These are phyloP conservation scores for Zele albiditarsus DNA, from an alignment of 2,888 invertebrate species.

Conservation along the genomic window DNA sequence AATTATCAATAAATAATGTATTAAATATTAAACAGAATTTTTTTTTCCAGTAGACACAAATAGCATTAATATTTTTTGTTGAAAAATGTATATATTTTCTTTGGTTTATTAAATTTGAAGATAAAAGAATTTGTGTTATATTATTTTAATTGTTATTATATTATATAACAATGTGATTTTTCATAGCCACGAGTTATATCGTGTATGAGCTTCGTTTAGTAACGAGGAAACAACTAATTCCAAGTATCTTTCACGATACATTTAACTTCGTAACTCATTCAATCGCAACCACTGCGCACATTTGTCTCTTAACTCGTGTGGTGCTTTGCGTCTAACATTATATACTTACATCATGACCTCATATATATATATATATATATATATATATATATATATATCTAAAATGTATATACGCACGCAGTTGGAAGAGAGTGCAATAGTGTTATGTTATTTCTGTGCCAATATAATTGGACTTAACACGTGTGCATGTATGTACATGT, in stretches of 20 bases:
- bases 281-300: constrained; percentile 62
- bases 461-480: constrained; percentile 41
- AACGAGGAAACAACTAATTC: constrained; percentile 68
- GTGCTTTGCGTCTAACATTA: background rate
- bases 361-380: constrained; percentile 6
- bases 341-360: background rate
- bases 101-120: background rate
- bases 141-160: background rate
- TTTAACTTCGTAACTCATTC: constrained; percentile 69
- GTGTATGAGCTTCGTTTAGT: constrained; percentile 46
- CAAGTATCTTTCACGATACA: constrained; percentile 68
- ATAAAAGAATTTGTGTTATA: background rate
- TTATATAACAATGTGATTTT: background rate
- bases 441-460: constrained; percentile 25
- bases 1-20: no score
- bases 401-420: constrained; percentile 16
- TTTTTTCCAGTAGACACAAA: no score
- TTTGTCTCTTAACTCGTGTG: constrained; percentile 59
- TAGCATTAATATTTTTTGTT: no score
- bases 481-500: constrained; percentile 11
- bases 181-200: constrained; percentile 3
- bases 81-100: no score
- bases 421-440: constrained; percentile 9
- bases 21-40: no score
- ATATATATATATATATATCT: background rate